A percentile compares a stretch with the other conserved stretches of the same genome.
These are phyloP conservation scores for Fragum whitleyi DNA, from an alignment of 2,888 invertebrate species.

Conservation along the genomic window DNA sequence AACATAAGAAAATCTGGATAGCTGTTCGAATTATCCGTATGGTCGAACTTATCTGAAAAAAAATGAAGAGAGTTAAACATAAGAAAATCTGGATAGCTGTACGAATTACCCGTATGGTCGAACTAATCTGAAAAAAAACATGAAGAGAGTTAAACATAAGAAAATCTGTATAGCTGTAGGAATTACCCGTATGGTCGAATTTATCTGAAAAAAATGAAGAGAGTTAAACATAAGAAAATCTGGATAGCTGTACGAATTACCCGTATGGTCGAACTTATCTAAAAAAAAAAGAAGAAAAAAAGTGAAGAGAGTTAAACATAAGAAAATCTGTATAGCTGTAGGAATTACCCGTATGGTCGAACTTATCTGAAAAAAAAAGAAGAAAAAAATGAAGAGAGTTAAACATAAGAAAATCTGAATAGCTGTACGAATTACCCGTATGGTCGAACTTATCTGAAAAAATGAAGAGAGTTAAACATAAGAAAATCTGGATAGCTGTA, in stretches of 20 bases:
- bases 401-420: slow-evolving; percentile 60
- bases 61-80: too few species aligned
- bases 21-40: slow-evolving; percentile 44
- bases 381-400: too few species aligned
- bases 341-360: slow-evolving; percentile 51
- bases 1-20: slow-evolving; percentile 61
- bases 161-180: slow-evolving; percentile 56
- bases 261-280: slow-evolving; percentile 59
- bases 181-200: slow-evolving; percentile 52
- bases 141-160: too few species aligned
- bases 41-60: slow-evolving; percentile 61
- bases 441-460: slow-evolving; percentile 61
- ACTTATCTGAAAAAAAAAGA: slow-evolving; percentile 57
- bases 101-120: slow-evolving; percentile 51
- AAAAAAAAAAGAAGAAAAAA: too few species aligned
- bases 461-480: too few species aligned
- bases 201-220: slow-evolving; percentile 43
- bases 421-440: slow-evolving; percentile 48
- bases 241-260: slow-evolving; percentile 35
- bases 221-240: slow-evolving; percentile 34
- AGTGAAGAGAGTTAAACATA: too few species aligned
- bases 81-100: slow-evolving; percentile 57
- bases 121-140: slow-evolving; percentile 53
- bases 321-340: slow-evolving; percentile 58
- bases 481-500: slow-evolving; percentile 58